phyloP scores from a whole-genome alignment of 2,888 invertebrate species.

The Lissocephala sabroskyi region DNA sequence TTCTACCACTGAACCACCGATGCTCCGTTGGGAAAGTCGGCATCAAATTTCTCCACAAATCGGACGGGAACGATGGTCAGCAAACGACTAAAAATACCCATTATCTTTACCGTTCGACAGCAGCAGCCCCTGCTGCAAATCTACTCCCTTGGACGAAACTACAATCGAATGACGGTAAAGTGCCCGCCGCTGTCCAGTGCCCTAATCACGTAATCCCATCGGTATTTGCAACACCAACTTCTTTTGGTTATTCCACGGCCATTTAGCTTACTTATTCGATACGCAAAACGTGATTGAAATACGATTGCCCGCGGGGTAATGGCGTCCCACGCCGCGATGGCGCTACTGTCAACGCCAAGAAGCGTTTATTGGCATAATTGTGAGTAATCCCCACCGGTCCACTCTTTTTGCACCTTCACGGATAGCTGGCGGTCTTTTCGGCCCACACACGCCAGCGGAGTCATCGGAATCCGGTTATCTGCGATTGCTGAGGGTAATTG shows the following conservation, averaged over 20 bases:
- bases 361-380: slow-evolving; percentile 48
- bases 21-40: slow-evolving; percentile 13
- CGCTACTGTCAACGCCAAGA: slow-evolving; percentile 11
- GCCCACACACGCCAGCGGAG: slow-evolving; percentile 3
- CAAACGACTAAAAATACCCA: too few species aligned
- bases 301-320: neutral
- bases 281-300: slow-evolving; percentile 35
- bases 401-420: slow-evolving; percentile 2
- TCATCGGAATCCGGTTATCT: slow-evolving; percentile 27
- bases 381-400: slow-evolving; percentile 13
- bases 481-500: slow-evolving; percentile 17
- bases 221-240: slow-evolving; percentile 24
- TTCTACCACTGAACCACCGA: slow-evolving; percentile 44
- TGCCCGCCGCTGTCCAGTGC: slow-evolving; percentile 23
- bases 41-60: too few species aligned
- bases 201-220: slow-evolving; percentile 29
- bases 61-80: too few species aligned
- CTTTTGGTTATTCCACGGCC: slow-evolving; percentile 31
- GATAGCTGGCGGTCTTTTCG: slow-evolving; percentile 11
- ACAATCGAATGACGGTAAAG: too few species aligned
- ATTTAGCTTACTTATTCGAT: slow-evolving; percentile 12
- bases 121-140: too few species aligned
- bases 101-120: too few species aligned
- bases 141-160: too few species aligned
- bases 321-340: slow-evolving; percentile 13